Evolutionary conservation across 2,888 invertebrate species (phyloP).

Genomic region (Flexamia atlantica): DNA sequence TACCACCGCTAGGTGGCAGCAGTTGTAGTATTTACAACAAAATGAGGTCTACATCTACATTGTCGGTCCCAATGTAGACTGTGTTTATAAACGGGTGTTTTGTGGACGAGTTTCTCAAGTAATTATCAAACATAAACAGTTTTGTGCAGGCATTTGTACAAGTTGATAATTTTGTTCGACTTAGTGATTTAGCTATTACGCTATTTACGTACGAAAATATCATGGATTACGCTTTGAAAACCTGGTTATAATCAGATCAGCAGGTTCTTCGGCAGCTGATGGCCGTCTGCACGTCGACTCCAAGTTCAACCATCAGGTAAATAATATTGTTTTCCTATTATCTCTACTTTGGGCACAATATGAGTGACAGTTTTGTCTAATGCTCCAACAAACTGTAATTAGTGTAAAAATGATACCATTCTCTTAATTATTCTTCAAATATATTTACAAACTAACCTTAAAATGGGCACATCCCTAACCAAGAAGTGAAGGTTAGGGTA

Average conservation of each 20-base stretch:
- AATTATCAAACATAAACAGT: conserved; percentile 46
- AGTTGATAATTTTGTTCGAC: conserved; percentile 43
- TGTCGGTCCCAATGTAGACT: conserved; percentile 62
- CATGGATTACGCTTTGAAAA: conserved; percentile 61
- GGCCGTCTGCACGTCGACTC: conserved; percentile 64
- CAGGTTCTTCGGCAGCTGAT: conserved; percentile 65
- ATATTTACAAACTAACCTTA: conserved; percentile 63
- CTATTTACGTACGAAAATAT: neutral
- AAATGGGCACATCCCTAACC: conserved; percentile 63
- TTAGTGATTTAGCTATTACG: conserved; percentile 41
- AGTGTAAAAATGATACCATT: neutral
- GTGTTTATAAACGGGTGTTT: conserved; percentile 64
- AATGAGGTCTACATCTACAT: conserved; percentile 56
- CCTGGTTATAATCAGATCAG: conserved; percentile 64
- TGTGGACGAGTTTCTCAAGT: conserved; percentile 62
- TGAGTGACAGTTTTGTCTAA: neutral
- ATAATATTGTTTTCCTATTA: neutral
- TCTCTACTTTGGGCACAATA: neutral
- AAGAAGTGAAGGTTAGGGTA: conserved; percentile 65
- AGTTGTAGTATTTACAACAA: conserved; percentile 59
- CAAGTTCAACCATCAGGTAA: conserved; percentile 63
- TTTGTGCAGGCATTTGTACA: conserved; percentile 41
- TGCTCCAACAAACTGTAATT: neutral
- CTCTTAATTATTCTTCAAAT: neutral
- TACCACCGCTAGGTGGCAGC: conserved; percentile 56